Conservation (phyloP, 2,113 vertebrate genomes). For the Cairina moschata region DNA sequence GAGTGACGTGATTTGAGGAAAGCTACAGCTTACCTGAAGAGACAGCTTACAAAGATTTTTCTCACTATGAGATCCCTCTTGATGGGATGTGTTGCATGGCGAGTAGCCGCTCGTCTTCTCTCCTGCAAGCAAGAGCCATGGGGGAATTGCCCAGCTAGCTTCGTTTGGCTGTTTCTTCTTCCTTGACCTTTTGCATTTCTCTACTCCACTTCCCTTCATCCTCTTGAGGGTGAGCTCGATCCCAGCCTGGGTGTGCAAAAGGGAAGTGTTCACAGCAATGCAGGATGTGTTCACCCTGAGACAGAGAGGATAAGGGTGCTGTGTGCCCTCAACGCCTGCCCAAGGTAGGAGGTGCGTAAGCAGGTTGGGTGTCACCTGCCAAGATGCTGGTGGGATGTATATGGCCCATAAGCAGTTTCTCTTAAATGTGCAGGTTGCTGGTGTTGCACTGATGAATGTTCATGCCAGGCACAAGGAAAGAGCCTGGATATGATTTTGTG, state of each 20-base stretch:
- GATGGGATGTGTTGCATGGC: neutral
- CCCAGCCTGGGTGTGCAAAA: neutral
- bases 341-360: neutral
- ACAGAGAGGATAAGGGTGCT: neutral
- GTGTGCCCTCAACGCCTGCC: no score
- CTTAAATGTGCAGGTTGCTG: fast-evolving
- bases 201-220: neutral
- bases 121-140: neutral
- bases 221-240: neutral
- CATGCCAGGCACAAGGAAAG: neutral
- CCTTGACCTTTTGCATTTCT: neutral
- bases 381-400: neutral
- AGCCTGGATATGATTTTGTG: neutral
- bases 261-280: fast-evolving
- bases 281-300: fast-evolving
- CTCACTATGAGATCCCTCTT: neutral
- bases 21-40: neutral
- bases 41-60: neutral
- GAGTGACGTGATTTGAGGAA: neutral
- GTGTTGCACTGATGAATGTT: neutral
- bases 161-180: neutral
- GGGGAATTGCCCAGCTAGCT: neutral
- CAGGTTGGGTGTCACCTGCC: neutral
- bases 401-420: neutral
- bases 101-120: neutral